Conservation (phyloP, 2,888 invertebrate species). For the Meandrusa payeni region DNA sequence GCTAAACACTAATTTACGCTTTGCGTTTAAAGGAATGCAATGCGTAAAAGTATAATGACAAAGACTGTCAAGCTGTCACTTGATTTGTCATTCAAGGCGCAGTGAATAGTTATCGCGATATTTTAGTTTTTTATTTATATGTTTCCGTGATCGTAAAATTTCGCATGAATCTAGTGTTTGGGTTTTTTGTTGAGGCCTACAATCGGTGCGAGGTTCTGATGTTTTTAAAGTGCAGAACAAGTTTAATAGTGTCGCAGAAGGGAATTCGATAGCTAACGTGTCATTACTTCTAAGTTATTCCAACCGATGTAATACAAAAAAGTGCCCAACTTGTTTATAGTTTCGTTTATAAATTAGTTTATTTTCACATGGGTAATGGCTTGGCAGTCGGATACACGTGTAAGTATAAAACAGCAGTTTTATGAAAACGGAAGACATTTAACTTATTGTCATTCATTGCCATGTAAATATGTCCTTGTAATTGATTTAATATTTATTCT, state of each 20-base stretch:
- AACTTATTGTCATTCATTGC: conserved; percentile 18
- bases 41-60: conserved; percentile 50
- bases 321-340: conserved; percentile 69
- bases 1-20: too few species aligned
- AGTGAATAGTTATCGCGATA: conserved; percentile 60
- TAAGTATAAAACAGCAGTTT: conserved; percentile 42
- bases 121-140: conserved; percentile 76
- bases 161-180: conserved; percentile 51
- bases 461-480: conserved; percentile 59
- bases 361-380: conserved; percentile 79
- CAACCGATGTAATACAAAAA: conserved; percentile 61
- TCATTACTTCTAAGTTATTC: conserved; percentile 70
- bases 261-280: conserved; percentile 65
- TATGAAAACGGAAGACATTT: neutral
- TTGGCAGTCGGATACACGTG: conserved; percentile 79
- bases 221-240: conserved; percentile 48
- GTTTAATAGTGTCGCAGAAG: conserved; percentile 48
- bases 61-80: conserved; percentile 45
- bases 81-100: conserved; percentile 39
- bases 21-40: conserved; percentile 48
- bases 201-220: conserved; percentile 45
- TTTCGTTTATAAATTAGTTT: conserved; percentile 66
- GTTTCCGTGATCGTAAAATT: conserved; percentile 52
- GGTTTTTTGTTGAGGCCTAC: conserved; percentile 48
- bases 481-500: conserved; percentile 53